Conservation (phyloP, 2,888 invertebrate species). For the Tanypteryx hageni region DNA sequence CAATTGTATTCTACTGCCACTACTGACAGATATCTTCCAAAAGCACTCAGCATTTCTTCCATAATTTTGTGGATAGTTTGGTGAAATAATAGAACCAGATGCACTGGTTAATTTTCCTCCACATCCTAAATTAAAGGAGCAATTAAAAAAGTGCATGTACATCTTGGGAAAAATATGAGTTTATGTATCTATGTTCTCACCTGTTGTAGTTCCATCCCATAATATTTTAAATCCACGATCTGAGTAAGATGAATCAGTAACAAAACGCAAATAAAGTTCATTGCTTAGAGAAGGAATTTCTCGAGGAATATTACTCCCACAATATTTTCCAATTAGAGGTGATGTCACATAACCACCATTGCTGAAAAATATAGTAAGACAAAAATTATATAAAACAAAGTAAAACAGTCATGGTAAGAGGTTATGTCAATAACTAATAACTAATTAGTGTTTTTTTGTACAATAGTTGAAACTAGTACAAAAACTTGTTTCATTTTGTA, state of each 20-base stretch:
- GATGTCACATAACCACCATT: constrained; percentile 86
- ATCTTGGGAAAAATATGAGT: not conserved
- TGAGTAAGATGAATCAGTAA: constrained; percentile 82
- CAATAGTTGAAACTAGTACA: too few species aligned
- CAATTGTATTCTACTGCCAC: constrained; percentile 82
- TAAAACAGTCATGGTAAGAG: constrained; percentile 16
- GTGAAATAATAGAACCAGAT: constrained; percentile 87
- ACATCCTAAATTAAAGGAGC: constrained; percentile 79
- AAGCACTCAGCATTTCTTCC: constrained; percentile 84
- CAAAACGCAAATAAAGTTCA: constrained; percentile 85
- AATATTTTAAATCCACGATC: constrained; percentile 84
- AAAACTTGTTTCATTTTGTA: not conserved
- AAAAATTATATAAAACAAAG: constrained; percentile 52
- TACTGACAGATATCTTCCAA: constrained; percentile 86
- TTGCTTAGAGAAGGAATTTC: constrained; percentile 86
- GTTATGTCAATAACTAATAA: not conserved
- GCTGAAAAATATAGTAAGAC: constrained; percentile 75
- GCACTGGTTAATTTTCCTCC: constrained; percentile 86
- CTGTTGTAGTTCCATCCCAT: constrained; percentile 83
- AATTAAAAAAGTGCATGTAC: not conserved
- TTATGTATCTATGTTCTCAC: constrained; percentile 71
- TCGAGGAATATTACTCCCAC: constrained; percentile 82
- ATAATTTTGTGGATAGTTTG: constrained; percentile 90
- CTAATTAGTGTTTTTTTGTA: too few species aligned
- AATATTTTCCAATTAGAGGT: constrained; percentile 88